Evolutionary conservation across 37 sponge, comb jelly and placozoan species (phyloP).

Genomic region (Ephydatia muelleri): DNA sequence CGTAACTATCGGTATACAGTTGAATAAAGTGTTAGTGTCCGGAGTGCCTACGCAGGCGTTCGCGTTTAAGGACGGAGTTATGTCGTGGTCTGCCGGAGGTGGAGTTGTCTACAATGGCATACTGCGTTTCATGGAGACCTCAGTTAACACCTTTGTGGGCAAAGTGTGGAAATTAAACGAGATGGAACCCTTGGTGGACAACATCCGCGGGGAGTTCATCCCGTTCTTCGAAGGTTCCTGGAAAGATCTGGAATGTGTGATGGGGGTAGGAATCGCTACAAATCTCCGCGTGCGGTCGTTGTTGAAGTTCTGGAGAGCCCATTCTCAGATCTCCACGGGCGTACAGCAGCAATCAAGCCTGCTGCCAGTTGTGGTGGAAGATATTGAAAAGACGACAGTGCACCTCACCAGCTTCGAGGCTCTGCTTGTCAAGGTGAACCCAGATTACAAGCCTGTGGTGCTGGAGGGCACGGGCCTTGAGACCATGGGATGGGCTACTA

Average conservation of each 20-base stretch:
- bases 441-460: background rate
- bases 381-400: background rate
- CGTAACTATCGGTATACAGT: background rate
- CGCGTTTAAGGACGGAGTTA: background rate
- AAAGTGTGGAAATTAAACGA: background rate
- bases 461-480: background rate
- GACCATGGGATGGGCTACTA: background rate
- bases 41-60: background rate
- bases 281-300: background rate
- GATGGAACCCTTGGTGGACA: background rate
- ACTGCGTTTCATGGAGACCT: background rate
- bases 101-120: background rate
- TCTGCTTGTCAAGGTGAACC: background rate
- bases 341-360: background rate
- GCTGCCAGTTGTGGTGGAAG: background rate
- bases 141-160: background rate
- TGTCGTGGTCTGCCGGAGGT: background rate
- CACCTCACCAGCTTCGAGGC: background rate
- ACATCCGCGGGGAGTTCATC: background rate
- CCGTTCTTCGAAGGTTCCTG: background rate
- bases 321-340: background rate
- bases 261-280: background rate
- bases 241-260: background rate
- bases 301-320: background rate
- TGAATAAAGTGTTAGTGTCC: background rate